Evolutionary conservation across 2,113 vertebrate genomes (phyloP).

Genomic region (Macrotis lagotis): DNA sequence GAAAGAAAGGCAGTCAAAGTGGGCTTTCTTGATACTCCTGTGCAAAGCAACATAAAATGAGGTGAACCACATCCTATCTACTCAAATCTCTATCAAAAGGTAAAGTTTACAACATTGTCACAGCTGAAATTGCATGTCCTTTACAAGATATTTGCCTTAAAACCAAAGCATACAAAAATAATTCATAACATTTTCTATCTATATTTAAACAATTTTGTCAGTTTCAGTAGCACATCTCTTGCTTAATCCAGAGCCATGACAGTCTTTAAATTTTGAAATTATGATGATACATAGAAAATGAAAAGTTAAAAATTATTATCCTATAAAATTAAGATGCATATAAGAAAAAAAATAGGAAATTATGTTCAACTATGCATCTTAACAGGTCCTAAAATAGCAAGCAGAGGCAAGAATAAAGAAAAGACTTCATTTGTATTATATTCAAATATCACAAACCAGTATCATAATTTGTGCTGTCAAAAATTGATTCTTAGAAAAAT

Average conservation of each 20-base stretch:
- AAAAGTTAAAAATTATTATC: background rate
- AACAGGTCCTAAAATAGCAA: conserved; percentile 2
- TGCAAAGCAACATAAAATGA: background rate
- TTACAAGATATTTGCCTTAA: background rate
- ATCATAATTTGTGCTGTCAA: background rate
- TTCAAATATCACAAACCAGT: background rate
- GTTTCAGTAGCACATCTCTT: conserved; percentile 8
- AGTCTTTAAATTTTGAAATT: background rate
- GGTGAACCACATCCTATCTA: background rate
- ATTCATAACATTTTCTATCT: background rate
- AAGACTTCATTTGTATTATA: background rate
- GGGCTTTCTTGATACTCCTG: background rate
- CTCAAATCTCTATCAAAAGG: background rate
- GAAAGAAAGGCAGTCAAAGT: background rate
- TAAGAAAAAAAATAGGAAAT: background rate
- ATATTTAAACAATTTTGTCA: background rate
- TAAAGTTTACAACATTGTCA: background rate
- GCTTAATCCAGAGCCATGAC: background rate
- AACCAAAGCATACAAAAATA: background rate
- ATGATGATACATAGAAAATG: conserved; percentile 15
- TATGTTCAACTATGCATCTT: background rate
- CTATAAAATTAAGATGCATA: conserved; percentile 5
- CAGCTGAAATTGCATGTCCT: background rate
- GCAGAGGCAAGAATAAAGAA: conserved; percentile 19
- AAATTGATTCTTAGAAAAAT: background rate